Evolutionary conservation across 2,888 invertebrate species (phyloP), one percentile per base, ranked within the genome.

Genomic region (Galerucella nymphaeae): DNA sequence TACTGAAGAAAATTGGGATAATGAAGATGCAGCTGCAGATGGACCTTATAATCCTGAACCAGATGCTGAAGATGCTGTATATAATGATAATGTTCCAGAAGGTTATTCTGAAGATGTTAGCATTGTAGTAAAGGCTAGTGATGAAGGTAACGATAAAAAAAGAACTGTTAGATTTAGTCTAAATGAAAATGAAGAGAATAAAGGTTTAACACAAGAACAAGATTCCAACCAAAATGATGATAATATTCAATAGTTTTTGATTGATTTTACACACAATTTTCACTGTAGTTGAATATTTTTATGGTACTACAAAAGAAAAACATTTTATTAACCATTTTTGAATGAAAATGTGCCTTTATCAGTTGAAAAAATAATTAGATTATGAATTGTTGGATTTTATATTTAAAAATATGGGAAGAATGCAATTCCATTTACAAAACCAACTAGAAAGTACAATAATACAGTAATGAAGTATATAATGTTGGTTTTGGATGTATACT

Each of bases 161-260:
- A 71, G 77, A 53, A 68, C 66, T 30, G 76, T 78, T 16, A 71
- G 76, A 57, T 75, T 76, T 48, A 53, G 66, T 41, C 13, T 70
- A 41, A 53, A 55, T 69, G 66, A 66, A 50, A 50, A 68, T 55
- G 69, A 42, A 23, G 18, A 14, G 13, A 23, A 66, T 16, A 16
- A 59, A 65, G 2, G 41, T 16, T 14, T 10, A 65, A 13, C 13
- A 16, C 42, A 63, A 9, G 30, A 38, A 38, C 30, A 1, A 38
- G 30, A 38, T 38, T 38, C 30, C 8, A 1, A 38, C 30, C 30
- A 38, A 38, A 55, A 41, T 16, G 11, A 42, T 38, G 55, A 65
- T 55, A 55, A 16, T 10, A n/a, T 53, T 53, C 50, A 53, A 16
- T 16, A 30, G 30, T 30, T 30, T 30, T 30, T 30, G 30, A 30